phyloP scores from a whole-genome alignment of 2,888 invertebrate genomes.

The Eurytoma adleriae region DNA sequence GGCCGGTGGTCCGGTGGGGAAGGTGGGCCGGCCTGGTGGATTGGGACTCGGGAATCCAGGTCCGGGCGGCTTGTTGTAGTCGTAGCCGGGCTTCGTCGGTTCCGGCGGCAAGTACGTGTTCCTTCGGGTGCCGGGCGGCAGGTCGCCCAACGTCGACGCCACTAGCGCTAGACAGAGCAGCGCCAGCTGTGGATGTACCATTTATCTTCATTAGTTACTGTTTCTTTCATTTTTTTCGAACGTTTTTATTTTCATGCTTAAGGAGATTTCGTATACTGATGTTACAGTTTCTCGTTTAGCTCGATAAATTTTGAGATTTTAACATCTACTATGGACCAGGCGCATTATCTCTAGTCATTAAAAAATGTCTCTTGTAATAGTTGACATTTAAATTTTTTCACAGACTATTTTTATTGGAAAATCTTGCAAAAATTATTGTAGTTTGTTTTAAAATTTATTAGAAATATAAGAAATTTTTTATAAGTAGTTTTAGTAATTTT shows the following conservation, averaged over 20 bases:
- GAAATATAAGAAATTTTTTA: too few species aligned
- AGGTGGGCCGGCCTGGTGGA: slow-evolving; percentile 59
- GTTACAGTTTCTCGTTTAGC: too few species aligned
- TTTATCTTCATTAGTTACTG: neutral
- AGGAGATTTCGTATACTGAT: too few species aligned
- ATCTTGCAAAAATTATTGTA: too few species aligned
- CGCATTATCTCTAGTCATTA: too few species aligned
- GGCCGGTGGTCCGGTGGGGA: slow-evolving; percentile 58
- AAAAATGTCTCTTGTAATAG: too few species aligned
- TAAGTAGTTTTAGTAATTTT: too few species aligned
- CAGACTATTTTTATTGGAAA: too few species aligned
- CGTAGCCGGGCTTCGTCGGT: slow-evolving; percentile 80
- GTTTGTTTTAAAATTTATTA: too few species aligned
- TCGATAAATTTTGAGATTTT: too few species aligned
- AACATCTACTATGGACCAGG: too few species aligned
- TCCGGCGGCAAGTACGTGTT: slow-evolving; percentile 87
- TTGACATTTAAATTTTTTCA: too few species aligned
- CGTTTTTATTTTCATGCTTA: neutral
- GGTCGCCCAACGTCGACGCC: slow-evolving; percentile 74
- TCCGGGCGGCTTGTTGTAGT: slow-evolving; percentile 83
- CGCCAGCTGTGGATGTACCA: slow-evolving; percentile 54
- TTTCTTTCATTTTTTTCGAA: neutral
- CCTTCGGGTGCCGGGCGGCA: slow-evolving; percentile 79
- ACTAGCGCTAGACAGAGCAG: slow-evolving; percentile 58
- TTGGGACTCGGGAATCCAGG: slow-evolving; percentile 78